These are phyloP conservation scores for Epinotia nisella DNA, from an alignment of 2,888 invertebrate species.

Conservation along the genomic window DNA sequence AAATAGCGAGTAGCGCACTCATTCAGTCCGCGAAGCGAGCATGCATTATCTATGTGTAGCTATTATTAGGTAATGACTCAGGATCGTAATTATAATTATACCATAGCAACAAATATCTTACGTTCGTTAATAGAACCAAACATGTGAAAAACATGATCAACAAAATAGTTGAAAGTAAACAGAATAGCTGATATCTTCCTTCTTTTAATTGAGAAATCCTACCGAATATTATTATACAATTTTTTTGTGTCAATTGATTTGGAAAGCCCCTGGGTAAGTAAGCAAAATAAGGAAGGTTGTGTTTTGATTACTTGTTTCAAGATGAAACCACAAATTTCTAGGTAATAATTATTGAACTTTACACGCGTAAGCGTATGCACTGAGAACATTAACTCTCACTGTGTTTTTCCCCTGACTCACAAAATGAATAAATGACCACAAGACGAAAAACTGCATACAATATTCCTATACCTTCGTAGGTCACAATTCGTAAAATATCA, in stretches of 20 bases:
- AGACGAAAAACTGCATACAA: not conserved
- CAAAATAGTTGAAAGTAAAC: not conserved
- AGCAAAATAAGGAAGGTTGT: not conserved
- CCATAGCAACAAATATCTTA: constrained; percentile 11
- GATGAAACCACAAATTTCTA: too few relatives aligned
- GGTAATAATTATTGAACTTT: too few relatives aligned
- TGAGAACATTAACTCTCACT: constrained; percentile 3
- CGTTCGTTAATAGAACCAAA: constrained; percentile 4
- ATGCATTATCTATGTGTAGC: constrained; percentile 39
- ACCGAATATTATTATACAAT: too few relatives aligned
- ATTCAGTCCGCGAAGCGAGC: constrained; percentile 66
- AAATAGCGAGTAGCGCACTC: constrained; percentile 64
- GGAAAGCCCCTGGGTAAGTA: not conserved
- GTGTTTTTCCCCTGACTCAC: constrained; percentile 25
- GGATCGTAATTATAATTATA: constrained; percentile 20
- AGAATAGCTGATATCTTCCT: not conserved
- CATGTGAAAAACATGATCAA: not conserved
- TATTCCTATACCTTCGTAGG: not conserved
- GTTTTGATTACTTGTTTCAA: not conserved
- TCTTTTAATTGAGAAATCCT: too few relatives aligned
- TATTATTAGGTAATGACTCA: constrained; percentile 38
- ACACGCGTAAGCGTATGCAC: too few relatives aligned
- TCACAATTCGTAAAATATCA: not conserved
- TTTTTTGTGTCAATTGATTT: not conserved
- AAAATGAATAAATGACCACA: not conserved